Base-by-base conservation (phyloP, 2,113 vertebrate genomes). In the Myodes glareolus region DNA sequence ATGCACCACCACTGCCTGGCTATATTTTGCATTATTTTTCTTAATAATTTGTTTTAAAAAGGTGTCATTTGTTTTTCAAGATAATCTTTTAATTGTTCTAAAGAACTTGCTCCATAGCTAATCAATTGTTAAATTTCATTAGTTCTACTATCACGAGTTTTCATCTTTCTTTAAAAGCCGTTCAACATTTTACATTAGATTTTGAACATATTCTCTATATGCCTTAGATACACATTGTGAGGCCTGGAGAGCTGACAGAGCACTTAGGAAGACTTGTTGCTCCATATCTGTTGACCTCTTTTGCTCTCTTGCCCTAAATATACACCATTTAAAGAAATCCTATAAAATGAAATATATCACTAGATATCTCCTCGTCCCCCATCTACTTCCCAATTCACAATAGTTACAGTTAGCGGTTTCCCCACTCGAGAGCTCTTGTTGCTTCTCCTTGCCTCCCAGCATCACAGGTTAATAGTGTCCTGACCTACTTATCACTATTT, bases 1-100 rank as follows among this genome's bases (percentile, higher is more conserved):
- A 3, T 52, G 52, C 52, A 52, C 52, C 52, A 52, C 52, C 52
- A 58, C 55, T 58, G 55, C 5, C 55, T 58, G 55, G 16, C 17
- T 58, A 19, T 58, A 76, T 39, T 88, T 31, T 91, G 50, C 16
- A 84, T 63, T 72, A 23, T 25, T 81, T 33, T 45, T 75, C 45
- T 86, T 94, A 80, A 91, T 58, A 55, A 85, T 25, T 85, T 52
- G 31, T 29, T 10, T 33, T 1, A 0, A 58, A 78, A 78, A 76
- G 7, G 33, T 45, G 0, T 82, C 58, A 76, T 82, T 94, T 58
- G 91, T 94, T 94, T 81, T 75, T 89, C 52, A 91, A 76, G 92
- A 11, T 81, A 81, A 80, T 88, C 17, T 94, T 58, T 92, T 63
- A 45, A 61, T 61, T 19, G 33, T 27, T 52, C 85, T 84, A 81